Conservation (phyloP, 2,797 vertebrate genomes). For the Syndactyla subalaris region DNA sequence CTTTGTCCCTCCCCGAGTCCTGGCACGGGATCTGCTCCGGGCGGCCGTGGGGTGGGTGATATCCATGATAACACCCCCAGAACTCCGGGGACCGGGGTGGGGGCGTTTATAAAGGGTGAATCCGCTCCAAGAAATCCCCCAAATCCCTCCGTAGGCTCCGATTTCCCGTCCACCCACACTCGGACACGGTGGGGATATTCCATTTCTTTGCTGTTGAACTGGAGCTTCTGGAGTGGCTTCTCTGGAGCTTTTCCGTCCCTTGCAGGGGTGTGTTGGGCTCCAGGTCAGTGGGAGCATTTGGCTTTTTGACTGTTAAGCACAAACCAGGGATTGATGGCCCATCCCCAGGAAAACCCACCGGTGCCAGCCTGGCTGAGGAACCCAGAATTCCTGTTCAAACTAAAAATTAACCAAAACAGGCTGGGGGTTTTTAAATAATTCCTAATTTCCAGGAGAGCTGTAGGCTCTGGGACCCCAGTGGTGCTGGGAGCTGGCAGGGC, state of each 20-base stretch:
- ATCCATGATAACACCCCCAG: not conserved
- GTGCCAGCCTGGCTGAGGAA: not conserved
- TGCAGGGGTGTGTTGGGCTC: not conserved
- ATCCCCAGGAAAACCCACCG: accelerated
- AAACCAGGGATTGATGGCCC: not conserved
- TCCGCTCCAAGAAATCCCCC: not conserved
- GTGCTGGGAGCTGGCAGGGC: not conserved
- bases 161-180: not conserved
- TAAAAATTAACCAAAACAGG: not conserved
- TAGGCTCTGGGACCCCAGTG: not conserved
- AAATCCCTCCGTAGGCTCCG: not conserved
- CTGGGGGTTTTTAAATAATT: not conserved
- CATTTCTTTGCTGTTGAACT: not conserved
- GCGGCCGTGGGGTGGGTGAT: not conserved
- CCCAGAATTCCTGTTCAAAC: accelerated
- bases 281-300: accelerated
- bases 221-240: not conserved
- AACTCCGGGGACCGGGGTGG: accelerated
- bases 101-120: not conserved
- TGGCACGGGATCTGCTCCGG: not conserved
- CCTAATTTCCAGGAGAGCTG: not conserved
- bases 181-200: not conserved
- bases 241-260: not conserved
- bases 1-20: not conserved
- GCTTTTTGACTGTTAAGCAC: slow-evolving; percentile 23